These are phyloP conservation scores for Musca vetustissima DNA, from an alignment of 1,140 invertebrate genomes.

Conservation along the genomic window DNA sequence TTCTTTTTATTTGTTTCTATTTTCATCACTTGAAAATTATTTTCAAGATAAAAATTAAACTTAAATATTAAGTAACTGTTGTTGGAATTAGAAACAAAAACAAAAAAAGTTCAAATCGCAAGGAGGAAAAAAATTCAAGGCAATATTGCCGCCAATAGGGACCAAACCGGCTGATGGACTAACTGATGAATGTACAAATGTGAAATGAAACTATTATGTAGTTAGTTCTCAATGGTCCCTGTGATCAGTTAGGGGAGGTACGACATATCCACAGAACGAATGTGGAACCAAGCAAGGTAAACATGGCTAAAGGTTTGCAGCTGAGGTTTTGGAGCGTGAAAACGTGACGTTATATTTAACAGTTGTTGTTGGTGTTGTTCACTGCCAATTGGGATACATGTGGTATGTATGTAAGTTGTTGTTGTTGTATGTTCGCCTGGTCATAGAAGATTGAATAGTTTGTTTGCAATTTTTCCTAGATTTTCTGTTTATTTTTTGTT, in stretches of 20 bases:
- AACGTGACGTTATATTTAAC: conserved; percentile 24
- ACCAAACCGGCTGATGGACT: no score
- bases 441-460: no score
- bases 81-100: background rate
- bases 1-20: background rate
- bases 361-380: background rate
- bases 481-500: conserved; percentile 10
- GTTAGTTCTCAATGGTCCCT: background rate
- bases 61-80: conserved; percentile 10
- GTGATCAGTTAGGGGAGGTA: no score
- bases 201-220: background rate
- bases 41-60: background rate
- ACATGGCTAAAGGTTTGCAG: background rate
- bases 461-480: background rate
- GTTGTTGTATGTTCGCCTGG: no score
- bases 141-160: no score
- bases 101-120: conserved; percentile 6
- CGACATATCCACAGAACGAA: no score
- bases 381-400: no score
- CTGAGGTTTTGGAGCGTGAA: conserved; percentile 18
- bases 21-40: background rate
- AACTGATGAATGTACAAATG: no score
- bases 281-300: no score
- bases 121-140: background rate
- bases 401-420: no score